Conservation (phyloP, 2,888 invertebrate species). For the Hypena proboscidalis region DNA sequence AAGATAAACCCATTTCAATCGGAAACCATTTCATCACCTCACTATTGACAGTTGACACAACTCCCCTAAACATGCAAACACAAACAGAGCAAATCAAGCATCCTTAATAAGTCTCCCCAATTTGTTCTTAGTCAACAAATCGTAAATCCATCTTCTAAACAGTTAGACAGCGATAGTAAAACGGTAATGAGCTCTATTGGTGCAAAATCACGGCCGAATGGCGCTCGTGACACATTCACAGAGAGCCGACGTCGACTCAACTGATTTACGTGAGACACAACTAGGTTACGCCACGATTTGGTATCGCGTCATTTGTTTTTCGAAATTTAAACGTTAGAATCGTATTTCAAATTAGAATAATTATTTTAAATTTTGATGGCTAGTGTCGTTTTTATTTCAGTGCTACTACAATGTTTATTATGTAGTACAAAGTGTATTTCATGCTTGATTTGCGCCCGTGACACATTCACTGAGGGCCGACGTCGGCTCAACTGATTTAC, state of each 20-base stretch:
- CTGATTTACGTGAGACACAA: conserved; percentile 44
- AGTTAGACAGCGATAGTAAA: conserved; percentile 47
- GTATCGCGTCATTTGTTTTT: neutral
- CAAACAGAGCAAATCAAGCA: conserved; percentile 8
- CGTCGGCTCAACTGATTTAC: conserved; percentile 49
- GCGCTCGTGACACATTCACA: conserved; percentile 54
- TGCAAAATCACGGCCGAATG: conserved; percentile 65
- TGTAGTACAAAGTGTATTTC: too few relatives aligned
- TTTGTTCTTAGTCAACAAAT: conserved; percentile 51
- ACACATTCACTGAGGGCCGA: conserved; percentile 52
- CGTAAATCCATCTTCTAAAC: conserved; percentile 53
- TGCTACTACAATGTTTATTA: too few relatives aligned
- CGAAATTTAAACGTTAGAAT: neutral
- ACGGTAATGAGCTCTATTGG: conserved; percentile 68
- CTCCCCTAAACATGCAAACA: neutral
- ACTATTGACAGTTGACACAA: too few relatives aligned
- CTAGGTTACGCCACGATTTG: conserved; percentile 25
- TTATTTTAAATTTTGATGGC: too few relatives aligned
- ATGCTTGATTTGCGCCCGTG: conserved; percentile 56
- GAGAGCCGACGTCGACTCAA: conserved; percentile 40
- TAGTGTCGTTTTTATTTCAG: neutral
- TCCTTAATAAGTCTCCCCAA: conserved; percentile 13
- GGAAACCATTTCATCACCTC: neutral
- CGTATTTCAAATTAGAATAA: too few relatives aligned
- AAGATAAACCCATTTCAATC: too few relatives aligned